Base-by-base conservation (phyloP, 2,797 vertebrate species). In the Remorina albescens region DNA sequence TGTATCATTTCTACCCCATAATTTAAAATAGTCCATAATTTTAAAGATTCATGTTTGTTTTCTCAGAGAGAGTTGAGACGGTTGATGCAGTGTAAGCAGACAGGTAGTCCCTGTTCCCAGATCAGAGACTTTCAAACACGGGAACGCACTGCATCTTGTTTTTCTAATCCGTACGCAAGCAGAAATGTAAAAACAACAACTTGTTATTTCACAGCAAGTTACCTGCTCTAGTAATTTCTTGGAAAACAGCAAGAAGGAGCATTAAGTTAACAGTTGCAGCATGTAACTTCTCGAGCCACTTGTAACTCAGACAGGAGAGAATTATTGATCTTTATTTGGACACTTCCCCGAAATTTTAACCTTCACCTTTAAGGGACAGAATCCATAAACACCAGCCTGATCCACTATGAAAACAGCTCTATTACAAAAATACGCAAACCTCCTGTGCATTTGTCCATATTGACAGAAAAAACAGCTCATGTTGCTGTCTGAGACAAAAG, bases 401-500 rank as follows among this genome's bases (percentile, higher is more conserved):
- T n/a, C n/a, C n/a, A n/a, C n/a, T n/a, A n/a, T n/a, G n/a, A n/a
- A n/a, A 64, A 1, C 8, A 61, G 55, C 36, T 1, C 44, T 51
- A 39, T 39, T 6, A 32, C 39, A 53, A 44, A 47, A 47, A 46
- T 6, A 49, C 47, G 6, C 12, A 26, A 30, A 42, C 7, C 50
- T 65, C 26, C 34, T 41, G 50, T 54, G 46, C n/a, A 21, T 47
- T 47, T 12, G 46, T 47, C 21, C n/a, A 6, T 67, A 21, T 23
- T 62, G 2, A 61, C n/a, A 46, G 41, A 34, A 19, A 23, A 9
- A 49, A 19, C n/a, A 37, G 36, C 25, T 58, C 50, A 25, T 13
- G 26, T 61, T 49, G 60, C 28, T 71, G 58, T 50, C 57, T 39
- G 23, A 56, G 65, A 30, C 21, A 51, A 66, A 61, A 18, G 25